Evolutionary conservation across 2,797 vertebrate genomes (phyloP).

Genomic region (Acomys russatus): DNA sequence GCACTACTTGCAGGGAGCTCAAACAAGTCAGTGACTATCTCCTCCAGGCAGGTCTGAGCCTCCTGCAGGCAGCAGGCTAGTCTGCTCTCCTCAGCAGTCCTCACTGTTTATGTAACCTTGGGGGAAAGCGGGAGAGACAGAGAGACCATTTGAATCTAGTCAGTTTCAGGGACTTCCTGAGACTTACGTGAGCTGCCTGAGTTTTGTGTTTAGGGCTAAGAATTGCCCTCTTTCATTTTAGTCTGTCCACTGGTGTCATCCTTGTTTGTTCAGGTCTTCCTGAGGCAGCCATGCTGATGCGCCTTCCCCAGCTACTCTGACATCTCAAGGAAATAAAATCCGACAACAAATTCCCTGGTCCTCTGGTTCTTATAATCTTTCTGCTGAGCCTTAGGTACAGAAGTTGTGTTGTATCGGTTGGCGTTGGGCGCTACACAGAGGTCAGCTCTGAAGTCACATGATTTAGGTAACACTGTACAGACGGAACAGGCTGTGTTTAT

Average conservation of each 20-base stretch:
- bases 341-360: not conserved
- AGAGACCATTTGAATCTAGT: conserved; percentile 10
- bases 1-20: not conserved
- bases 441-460: not conserved
- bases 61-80: not conserved
- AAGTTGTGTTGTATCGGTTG: not conserved
- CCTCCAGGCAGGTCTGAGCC: not conserved
- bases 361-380: not conserved
- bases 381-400: not conserved
- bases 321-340: not conserved
- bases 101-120: not conserved
- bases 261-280: not conserved
- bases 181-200: not conserved
- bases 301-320: not conserved
- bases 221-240: not conserved
- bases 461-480: not conserved
- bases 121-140: not conserved
- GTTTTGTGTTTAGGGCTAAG: not conserved
- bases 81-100: not conserved
- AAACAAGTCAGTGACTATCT: not conserved
- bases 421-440: not conserved
- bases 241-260: not conserved
- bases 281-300: not conserved
- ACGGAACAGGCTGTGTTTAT: not conserved
- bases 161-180: not conserved